phyloP scores from a whole-genome alignment of 2,888 invertebrate genomes.

The Sphecodes monilicornis region DNA sequence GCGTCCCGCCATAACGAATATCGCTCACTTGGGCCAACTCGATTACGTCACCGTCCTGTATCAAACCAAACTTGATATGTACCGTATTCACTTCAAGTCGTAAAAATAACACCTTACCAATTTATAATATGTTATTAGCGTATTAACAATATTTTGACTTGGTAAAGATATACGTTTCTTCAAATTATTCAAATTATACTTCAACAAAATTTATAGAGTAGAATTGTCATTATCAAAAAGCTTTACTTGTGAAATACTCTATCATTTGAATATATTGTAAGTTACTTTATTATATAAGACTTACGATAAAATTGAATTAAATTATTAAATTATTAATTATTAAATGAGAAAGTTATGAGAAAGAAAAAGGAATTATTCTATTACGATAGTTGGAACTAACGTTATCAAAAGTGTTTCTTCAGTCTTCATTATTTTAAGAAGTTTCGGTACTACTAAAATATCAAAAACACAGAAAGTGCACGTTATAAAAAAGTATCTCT shows the following conservation, averaged over 20 bases:
- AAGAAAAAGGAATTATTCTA: not conserved
- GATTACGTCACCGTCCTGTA: constrained; percentile 82
- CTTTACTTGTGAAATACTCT: not conserved
- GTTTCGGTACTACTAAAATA: not conserved
- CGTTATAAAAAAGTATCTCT: not conserved
- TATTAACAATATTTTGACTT: not conserved
- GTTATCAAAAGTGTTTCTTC: not conserved
- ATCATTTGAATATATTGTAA: not conserved
- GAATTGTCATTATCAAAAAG: not conserved
- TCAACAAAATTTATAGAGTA: not conserved
- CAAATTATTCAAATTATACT: not conserved
- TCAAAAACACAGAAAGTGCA: not conserved
- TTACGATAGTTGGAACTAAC: not conserved
- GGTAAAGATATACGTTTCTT: not conserved
- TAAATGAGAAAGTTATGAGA: not conserved
- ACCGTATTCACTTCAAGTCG: not conserved
- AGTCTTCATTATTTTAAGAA: not conserved
- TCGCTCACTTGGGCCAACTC: constrained; percentile 83
- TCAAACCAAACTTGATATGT: not conserved
- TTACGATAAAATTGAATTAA: not conserved
- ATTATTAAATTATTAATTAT: not conserved
- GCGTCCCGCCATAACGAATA: constrained; percentile 82
- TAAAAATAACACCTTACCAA: not conserved
- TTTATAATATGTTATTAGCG: not conserved
- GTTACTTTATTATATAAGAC: not conserved